These are phyloP conservation scores for Acrossocheilus fasciatus DNA, from an alignment of 2,797 vertebrate species.

Conservation along the genomic window DNA sequence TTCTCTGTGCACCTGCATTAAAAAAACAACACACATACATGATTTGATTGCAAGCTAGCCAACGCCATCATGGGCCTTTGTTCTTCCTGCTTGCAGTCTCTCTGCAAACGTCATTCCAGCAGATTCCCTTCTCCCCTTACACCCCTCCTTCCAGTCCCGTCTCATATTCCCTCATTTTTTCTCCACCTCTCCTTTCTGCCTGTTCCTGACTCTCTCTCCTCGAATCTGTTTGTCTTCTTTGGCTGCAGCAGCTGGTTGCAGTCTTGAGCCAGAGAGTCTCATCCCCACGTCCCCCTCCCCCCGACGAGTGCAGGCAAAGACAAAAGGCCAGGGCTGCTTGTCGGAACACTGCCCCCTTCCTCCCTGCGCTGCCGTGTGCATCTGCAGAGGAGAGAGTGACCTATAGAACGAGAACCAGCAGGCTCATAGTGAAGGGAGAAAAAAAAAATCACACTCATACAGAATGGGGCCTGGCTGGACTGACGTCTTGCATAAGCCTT, in stretches of 20 bases:
- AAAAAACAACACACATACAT: neutral
- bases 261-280: slow-evolving; percentile 74
- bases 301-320: slow-evolving; percentile 68
- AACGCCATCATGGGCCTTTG: slow-evolving; percentile 50
- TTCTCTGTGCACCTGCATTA: neutral
- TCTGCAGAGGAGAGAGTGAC: slow-evolving; percentile 71
- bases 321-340: slow-evolving; percentile 83
- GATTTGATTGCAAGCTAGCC: slow-evolving; percentile 11
- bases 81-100: slow-evolving; percentile 42
- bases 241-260: slow-evolving; percentile 74
- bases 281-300: slow-evolving; percentile 52
- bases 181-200: slow-evolving; percentile 19
- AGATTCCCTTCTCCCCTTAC: slow-evolving; percentile 7
- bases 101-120: slow-evolving; percentile 5
- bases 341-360: slow-evolving; percentile 80
- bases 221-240: slow-evolving; percentile 33
- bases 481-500: slow-evolving; percentile 70
- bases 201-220: slow-evolving; percentile 65
- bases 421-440: slow-evolving; percentile 36
- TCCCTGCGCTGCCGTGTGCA: slow-evolving; percentile 69
- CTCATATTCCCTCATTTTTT: slow-evolving; percentile 25
- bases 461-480: slow-evolving; percentile 62
- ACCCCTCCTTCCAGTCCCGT: slow-evolving; percentile 19
- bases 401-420: slow-evolving; percentile 70
- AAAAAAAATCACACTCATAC: slow-evolving; percentile 45